Evolutionary conservation across 2,113 vertebrate genomes (phyloP).

Genomic region (Athene noctua): DNA sequence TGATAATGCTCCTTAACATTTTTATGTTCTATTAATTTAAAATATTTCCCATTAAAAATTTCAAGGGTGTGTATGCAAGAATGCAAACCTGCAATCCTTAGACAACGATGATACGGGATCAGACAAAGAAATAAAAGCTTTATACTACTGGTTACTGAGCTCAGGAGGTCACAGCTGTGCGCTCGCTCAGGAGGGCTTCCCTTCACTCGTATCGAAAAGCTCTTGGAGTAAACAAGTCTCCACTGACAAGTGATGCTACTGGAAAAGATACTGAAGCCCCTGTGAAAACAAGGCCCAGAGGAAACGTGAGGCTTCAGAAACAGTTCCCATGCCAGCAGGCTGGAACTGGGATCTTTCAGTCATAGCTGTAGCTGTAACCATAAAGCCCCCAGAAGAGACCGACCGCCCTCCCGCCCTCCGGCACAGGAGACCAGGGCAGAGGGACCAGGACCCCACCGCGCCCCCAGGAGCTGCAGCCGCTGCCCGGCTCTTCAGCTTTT

Average conservation of each 20-base stretch:
- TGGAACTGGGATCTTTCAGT: neutral
- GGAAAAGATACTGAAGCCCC: neutral
- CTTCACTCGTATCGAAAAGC: neutral
- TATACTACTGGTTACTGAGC: neutral
- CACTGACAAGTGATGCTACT: neutral
- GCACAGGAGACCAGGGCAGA: neutral
- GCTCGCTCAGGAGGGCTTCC: neutral
- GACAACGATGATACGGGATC: accelerated
- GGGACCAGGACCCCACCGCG: accelerated
- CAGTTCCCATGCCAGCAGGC: neutral
- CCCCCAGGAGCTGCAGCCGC: neutral
- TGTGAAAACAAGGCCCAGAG: neutral
- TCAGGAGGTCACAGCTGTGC: neutral
- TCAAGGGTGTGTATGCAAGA: neutral
- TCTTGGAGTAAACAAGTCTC: neutral
- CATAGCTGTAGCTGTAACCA: neutral
- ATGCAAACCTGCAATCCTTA: neutral
- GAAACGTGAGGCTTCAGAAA: neutral
- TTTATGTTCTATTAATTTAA: neutral
- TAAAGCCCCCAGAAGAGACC: neutral
- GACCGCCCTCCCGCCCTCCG: no score
- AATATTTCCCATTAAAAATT: neutral
- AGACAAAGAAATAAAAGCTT: neutral
- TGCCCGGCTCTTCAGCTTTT: neutral
- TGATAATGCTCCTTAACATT: neutral